phyloP scores from a whole-genome alignment of 2,113 vertebrate species.

The Empidonax traillii region DNA sequence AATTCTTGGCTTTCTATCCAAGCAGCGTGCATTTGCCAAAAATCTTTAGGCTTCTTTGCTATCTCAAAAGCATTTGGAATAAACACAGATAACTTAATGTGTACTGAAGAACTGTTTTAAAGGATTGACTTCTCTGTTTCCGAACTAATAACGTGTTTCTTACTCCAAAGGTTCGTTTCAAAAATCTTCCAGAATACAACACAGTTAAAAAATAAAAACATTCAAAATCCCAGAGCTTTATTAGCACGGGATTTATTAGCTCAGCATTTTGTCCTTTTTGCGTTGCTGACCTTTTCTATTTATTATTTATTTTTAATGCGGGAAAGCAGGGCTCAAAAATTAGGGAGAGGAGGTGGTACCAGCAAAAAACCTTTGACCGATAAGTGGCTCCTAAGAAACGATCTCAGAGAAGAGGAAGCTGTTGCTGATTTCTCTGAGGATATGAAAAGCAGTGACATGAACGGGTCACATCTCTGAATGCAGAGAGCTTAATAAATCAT shows the following conservation, averaged over 20 bases:
- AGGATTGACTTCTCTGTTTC: background rate
- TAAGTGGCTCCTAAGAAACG: background rate
- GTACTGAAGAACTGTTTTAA: background rate
- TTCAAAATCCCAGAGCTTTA: background rate
- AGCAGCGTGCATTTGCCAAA: background rate
- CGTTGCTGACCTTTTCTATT: background rate
- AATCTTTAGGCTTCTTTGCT: background rate
- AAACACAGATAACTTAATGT: background rate
- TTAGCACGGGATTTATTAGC: background rate
- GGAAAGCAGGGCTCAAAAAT: background rate
- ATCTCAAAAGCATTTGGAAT: background rate
- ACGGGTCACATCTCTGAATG: background rate
- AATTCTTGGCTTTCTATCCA: slow-evolving; percentile 1
- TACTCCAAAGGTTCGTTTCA: background rate
- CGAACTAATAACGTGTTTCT: background rate
- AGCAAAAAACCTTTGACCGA: background rate
- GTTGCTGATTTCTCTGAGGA: background rate
- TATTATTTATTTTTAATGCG: background rate
- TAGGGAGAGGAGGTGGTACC: background rate
- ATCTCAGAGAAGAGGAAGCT: background rate
- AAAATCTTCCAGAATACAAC: background rate
- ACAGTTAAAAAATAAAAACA: background rate
- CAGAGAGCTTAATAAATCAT: background rate
- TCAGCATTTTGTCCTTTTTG: background rate
- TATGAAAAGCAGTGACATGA: background rate